Percentiles rank a stretch among this genome's conserved stretches.
Evolutionary conservation across 2,888 invertebrate genomes (phyloP).

Genomic region (Nezara viridula): DNA sequence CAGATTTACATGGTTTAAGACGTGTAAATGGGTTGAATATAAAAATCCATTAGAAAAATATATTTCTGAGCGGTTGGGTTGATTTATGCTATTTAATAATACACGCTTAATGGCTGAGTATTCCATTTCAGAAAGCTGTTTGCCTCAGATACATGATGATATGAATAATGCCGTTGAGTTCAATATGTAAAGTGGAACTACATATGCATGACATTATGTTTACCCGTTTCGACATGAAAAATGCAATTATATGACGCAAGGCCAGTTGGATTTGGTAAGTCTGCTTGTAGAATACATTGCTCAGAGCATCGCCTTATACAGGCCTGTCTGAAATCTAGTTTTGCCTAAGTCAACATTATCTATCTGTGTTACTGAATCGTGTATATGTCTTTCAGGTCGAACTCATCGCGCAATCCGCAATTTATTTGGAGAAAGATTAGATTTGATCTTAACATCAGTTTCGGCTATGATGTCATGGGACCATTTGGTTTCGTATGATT

Average conservation of each 20-base stretch:
- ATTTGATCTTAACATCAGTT: not conserved
- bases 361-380: not conserved
- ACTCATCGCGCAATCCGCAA: not conserved
- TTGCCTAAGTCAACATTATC: not conserved
- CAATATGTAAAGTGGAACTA: conserved; percentile 8
- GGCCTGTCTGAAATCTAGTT: not conserved
- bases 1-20: too few relatives aligned
- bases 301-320: not conserved
- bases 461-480: not conserved
- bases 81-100: not conserved
- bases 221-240: conserved; percentile 30
- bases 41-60: not conserved
- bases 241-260: conserved; percentile 26
- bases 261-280: not conserved
- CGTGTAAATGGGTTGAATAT: not conserved
- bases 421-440: not conserved
- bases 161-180: not conserved
- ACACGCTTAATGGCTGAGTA: not conserved
- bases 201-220: conserved; percentile 22
- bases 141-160: not conserved
- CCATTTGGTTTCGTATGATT: not conserved
- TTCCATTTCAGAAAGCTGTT: not conserved
- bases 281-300: not conserved
- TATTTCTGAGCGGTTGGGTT: not conserved
- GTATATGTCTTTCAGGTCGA: not conserved